Percentiles rank a stretch among this genome's conserved stretches.
Conservation (phyloP, 2,113 vertebrate genomes). For the Scytalopus superciliaris region DNA sequence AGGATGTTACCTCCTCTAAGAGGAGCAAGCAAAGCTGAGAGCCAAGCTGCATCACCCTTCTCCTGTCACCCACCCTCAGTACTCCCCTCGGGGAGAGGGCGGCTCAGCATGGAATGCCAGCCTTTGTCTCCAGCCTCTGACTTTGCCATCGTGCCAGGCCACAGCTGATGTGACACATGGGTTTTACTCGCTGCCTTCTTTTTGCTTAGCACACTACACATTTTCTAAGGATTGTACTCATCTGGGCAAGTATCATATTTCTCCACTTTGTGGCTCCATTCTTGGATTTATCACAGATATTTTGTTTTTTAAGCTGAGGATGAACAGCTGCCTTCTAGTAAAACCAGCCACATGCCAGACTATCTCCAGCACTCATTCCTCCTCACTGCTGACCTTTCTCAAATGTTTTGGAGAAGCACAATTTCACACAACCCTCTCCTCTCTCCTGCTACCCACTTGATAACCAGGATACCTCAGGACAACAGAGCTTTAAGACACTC, state of each 20-base stretch:
- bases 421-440: not conserved
- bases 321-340: not conserved
- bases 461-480: not conserved
- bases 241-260: not conserved
- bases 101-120: not conserved
- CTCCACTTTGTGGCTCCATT: not conserved
- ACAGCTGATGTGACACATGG: not conserved
- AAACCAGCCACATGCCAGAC: not conserved
- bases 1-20: not conserved
- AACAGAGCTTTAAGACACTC: not conserved
- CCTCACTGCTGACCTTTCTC: not conserved
- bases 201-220: not conserved
- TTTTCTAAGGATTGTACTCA: not conserved
- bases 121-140: not conserved
- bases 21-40: not conserved
- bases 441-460: not conserved
- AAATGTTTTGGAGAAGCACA: not conserved
- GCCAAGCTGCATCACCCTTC: not conserved
- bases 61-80: not conserved
- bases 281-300: not conserved
- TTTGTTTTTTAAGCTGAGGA: not conserved
- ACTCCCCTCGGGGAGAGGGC: accelerated
- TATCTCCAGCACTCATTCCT: not conserved
- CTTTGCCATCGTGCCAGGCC: not conserved
- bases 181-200: not conserved